Base-by-base conservation (phyloP, 2,113 vertebrate species). In the Aythya baeri region DNA sequence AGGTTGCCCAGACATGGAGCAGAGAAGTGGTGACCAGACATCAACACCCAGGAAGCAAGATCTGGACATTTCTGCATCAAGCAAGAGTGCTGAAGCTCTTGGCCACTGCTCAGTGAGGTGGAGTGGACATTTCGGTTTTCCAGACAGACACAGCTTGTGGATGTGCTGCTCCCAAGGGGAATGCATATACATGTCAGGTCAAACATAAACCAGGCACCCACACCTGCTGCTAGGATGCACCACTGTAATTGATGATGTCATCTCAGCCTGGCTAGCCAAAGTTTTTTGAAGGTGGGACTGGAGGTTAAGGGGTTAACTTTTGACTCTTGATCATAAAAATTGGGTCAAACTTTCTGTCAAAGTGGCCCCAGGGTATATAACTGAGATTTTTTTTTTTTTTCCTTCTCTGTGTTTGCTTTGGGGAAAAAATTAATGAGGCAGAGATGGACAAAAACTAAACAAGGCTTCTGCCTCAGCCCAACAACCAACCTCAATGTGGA, bases 1-100 rank as follows among this genome's bases (percentile, higher is more conserved):
- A 0, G 43, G 12, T 65, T 94, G 55, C 46, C 67, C 29, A 66
- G 44, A 2, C 0, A 7, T 10, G 4, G 17, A 3, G 22, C 0
- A 0, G 26, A 76, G 22, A 57, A 11, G 27, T 31, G 29, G 18
- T 12, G 6, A 2, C n/a, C 27, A 46, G 50, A 32, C 34, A 13
- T 1, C 25, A 70, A 18, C 11, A 54, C 10, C 4, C 43, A 41
- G 13, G 15, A 6, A 31, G 11, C 13, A 89, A 75, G 72, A 5
- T 26, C 29, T 9, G 17, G 26, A 5, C 9, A 8, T 46, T 87
- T 71, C 32, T 41, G 22, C 57, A 29, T 38, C 46, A 66, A 41
- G 22, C 4, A 94, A n/a, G 8, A 52, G 14, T 54, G 32, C 29
- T 91, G 88, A 68, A 88, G 11, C 10, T 11, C 23, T 80, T 73